Evolutionary conservation across 2,888 invertebrate species (phyloP).

Genomic region (Branchipolynoe longqiensis): DNA sequence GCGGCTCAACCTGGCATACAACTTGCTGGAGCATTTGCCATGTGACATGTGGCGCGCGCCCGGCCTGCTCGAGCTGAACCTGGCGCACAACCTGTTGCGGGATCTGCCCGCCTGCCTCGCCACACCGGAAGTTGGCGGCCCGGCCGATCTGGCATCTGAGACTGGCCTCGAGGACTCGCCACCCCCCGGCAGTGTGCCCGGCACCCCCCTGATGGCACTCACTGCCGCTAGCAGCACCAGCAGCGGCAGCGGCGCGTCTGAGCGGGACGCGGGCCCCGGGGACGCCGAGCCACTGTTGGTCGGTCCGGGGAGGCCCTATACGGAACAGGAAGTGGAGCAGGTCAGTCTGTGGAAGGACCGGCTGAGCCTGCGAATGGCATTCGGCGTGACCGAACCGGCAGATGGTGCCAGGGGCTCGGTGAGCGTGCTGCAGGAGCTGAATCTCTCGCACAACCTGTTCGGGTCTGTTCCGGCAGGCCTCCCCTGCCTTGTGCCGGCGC

Average conservation of each 20-base stretch:
- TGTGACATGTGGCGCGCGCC: slow-evolving; percentile 93
- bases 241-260: slow-evolving; percentile 31
- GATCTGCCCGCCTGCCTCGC: slow-evolving; percentile 84
- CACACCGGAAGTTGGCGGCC: not conserved
- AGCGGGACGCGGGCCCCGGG: not conserved
- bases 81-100: slow-evolving; percentile 92
- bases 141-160: not conserved
- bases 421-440: slow-evolving; percentile 84
- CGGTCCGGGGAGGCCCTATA: not conserved
- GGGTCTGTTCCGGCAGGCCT: slow-evolving; percentile 92
- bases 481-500: slow-evolving; percentile 93
- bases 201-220: slow-evolving; percentile 22
- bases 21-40: slow-evolving; percentile 92
- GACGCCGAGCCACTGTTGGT: not conserved
- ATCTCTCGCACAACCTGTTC: slow-evolving; percentile 95
- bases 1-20: slow-evolving; percentile 95
- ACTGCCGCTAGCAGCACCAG: slow-evolving; percentile 8
- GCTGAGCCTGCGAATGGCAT: slow-evolving; percentile 55
- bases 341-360: slow-evolving; percentile 66
- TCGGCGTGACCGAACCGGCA: not conserved
- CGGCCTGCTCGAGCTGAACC: slow-evolving; percentile 92
- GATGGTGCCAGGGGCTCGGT: slow-evolving; percentile 41
- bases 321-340: slow-evolving; percentile 66
- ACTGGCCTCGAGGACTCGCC: not conserved
- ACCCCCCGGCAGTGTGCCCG: not conserved